Percentiles rank a stretch among this genome's conserved stretches.
These are phyloP conservation scores for Acrocephalus arundinaceus DNA, from an alignment of 2,113 vertebrate species.

Conservation along the genomic window DNA sequence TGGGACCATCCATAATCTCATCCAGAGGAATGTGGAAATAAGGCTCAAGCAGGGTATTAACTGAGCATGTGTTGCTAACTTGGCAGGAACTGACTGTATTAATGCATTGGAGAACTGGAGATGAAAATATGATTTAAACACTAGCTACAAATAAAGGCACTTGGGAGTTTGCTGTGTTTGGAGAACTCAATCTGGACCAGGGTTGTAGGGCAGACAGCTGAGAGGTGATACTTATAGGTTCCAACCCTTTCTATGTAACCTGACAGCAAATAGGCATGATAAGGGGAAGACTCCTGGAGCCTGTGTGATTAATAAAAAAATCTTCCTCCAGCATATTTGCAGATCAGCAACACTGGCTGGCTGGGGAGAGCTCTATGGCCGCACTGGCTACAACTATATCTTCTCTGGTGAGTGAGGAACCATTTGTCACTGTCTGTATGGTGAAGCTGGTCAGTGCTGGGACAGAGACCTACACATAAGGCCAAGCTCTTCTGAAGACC, in stretches of 20 bases:
- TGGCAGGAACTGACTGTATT: neutral
- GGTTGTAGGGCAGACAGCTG: neutral
- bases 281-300: neutral
- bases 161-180: neutral
- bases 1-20: neutral
- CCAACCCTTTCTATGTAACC: neutral
- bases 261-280: neutral
- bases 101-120: neutral
- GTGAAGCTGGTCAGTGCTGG: neutral
- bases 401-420: constrained; percentile 88
- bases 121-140: neutral
- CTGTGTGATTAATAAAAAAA: neutral
- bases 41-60: neutral
- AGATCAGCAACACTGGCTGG: constrained; percentile 95
- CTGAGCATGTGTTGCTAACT: neutral
- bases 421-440: neutral
- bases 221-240: neutral
- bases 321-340: constrained; percentile 88
- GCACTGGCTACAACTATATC: constrained; percentile 97
- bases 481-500: neutral
- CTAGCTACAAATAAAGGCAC: neutral
- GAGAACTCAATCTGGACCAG: neutral
- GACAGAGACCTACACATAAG: neutral
- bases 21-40: neutral
- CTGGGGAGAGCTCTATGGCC: constrained; percentile 97